Evolutionary conservation across 2,888 invertebrate genomes (phyloP), one percentile per base, ranked within the genome.

Genomic region (Brachycybe producta): DNA sequence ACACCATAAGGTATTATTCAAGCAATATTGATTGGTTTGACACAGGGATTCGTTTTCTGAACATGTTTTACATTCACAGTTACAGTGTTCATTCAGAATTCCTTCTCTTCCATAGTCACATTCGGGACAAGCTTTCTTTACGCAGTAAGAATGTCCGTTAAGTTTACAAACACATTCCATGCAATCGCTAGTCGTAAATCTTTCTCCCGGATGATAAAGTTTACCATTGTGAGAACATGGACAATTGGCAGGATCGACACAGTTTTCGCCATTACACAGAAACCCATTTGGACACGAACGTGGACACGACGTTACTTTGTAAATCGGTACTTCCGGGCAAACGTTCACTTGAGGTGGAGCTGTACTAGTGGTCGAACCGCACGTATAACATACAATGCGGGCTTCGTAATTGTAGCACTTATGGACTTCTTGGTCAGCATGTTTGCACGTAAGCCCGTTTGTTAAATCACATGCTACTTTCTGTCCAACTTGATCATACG

Each of bases 131-230:
- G 54, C 56, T 60, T 80, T 80, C 2, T 78, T 76, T 36, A 72
- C 71, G 62, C 90, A 90, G 57, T 75, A 73, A 0, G 79, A 66
- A 24, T 75, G 68, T 11, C 88, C 87, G 23, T 82, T 81, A 32
- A 86, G 62, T 55, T 79, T 76, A 63, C 90, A 90, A 38, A 79
- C 71, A 61, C 90, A 90, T 57, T 82, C 77, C 55, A 80, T 76
- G 62, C 90, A 90, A 55, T 80, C 76, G 8, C 77, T 74, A 36
- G 78, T 80, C 57, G 79, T 76, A 64, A 78, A 51, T 38, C 62
- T 56, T 30, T 61, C 58, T 24, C 56, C 54, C 15, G 55, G 52
- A 57, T 58, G 30, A 19, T 36, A 54, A 42, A 53, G 34, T 28
- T 60, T 58, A 13, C 61, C 61, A 40, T 64, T 60, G 19, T 62